phyloP scores from a whole-genome alignment of 2,888 invertebrate genomes.

The Euzophera pinguis region DNA sequence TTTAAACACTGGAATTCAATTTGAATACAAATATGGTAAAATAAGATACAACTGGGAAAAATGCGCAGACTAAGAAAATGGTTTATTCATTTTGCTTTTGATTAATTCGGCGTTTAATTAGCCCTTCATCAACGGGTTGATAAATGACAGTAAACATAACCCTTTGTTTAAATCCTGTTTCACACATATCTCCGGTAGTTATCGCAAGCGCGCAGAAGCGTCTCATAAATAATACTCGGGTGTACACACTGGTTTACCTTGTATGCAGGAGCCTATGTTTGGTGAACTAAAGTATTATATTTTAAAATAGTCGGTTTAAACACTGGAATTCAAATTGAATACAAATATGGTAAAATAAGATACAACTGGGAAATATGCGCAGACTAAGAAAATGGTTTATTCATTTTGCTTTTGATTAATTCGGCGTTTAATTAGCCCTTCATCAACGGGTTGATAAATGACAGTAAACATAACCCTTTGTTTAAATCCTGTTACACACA shows the following conservation, averaged over 20 bases:
- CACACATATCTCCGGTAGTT: conserved; percentile 11
- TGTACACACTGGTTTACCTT: conserved; percentile 23
- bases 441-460: conserved; percentile 2
- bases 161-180: conserved; percentile 2
- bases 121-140: background rate
- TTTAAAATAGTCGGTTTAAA: background rate
- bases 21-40: too few relatives aligned
- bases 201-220: conserved; percentile 16
- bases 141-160: conserved; percentile 2
- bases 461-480: conserved; percentile 5
- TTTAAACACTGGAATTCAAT: background rate
- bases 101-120: background rate
- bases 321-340: background rate
- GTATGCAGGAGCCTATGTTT: conserved; percentile 10
- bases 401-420: background rate
- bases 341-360: too few relatives aligned
- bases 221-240: conserved; percentile 24
- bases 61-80: too few relatives aligned
- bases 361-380: too few relatives aligned
- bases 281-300: background rate
- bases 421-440: background rate
- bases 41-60: too few relatives aligned
- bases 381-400: too few relatives aligned
- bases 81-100: too few relatives aligned
- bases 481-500: conserved; percentile 2